Base-by-base conservation (phyloP, 2,888 invertebrate genomes). In the Ethmia dodecea region DNA sequence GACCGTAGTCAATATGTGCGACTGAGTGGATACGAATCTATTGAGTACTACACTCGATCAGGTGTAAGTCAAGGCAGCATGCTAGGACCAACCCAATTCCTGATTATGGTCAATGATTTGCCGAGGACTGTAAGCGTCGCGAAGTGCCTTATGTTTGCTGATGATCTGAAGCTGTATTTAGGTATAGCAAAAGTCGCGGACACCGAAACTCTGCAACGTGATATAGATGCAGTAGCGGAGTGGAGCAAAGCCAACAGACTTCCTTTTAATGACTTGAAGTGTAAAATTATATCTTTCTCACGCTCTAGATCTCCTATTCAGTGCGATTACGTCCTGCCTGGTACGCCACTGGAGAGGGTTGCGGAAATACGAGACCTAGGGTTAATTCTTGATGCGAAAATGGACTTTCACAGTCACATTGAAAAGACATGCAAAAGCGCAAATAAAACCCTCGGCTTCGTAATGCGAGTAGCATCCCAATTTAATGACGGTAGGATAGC, bases 161-260 rank as follows among this genome's bases (percentile, higher is more conserved):
- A 47, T 39, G 38, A 32, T 35, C 36, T 46, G 38, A 30, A 34
- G 37, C 31, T 28, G 6, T 28, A 14, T 9, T n/a, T 13, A 4
- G 13, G 2, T 28, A 10, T 28, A 13, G 10, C 9, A 3, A 8
- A 10, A 4, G 4, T 9, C 3, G 28, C 9, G 13, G 28, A 28
- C n/a, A 12, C 8, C 14, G 1, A 13, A 8, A 9, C 13, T n/a
- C 13, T 28, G 10, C 14, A 28, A 10, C 6, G 9, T 2, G 13
- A 28, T 13, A 14, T 28, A 6, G 14, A 14, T 9, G 5, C 10
- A 14, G 8, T 28, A 5, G 28, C 6, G 5, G 8, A 12, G 28
- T 14, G 28, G 28, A 13, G 13, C 13, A 5, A 28, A 2, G 3
- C 3, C 1, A 28, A 28, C 2, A 6, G 2, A 8, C 14, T 14